These are phyloP conservation scores for Sclerodermus sp. DNA, from an alignment of 2,888 invertebrate species.

Conservation along the genomic window DNA sequence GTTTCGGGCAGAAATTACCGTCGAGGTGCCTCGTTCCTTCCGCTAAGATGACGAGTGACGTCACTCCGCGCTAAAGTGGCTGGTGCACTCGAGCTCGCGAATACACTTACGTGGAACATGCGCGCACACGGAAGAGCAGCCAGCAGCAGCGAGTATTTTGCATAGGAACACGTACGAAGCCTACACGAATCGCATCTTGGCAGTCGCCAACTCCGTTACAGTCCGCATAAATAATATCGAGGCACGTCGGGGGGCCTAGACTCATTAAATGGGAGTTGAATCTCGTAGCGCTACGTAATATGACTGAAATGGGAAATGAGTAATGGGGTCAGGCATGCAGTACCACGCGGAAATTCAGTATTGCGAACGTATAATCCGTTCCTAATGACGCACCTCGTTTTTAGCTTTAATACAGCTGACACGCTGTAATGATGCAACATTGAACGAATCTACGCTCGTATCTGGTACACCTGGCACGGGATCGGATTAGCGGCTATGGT, in stretches of 20 bases:
- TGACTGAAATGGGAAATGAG: constrained; percentile 32
- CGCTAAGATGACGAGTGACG: no score
- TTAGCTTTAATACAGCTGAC: constrained; percentile 37
- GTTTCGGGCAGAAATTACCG: no score
- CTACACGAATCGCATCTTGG: neutral
- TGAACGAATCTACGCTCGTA: no score
- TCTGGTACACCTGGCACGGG: no score
- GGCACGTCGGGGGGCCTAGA: constrained; percentile 14
- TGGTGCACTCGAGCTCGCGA: no score
- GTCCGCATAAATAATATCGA: constrained; percentile 32
- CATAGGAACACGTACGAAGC: neutral
- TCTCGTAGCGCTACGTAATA: constrained; percentile 28
- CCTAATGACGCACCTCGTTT: constrained; percentile 39
- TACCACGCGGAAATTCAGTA: constrained; percentile 19
- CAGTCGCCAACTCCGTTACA: neutral
- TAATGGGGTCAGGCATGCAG: constrained; percentile 27
- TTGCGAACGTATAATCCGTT: constrained; percentile 35
- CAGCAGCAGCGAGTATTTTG: no score
- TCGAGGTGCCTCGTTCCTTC: no score
- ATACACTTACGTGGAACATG: no score
- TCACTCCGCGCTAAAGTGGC: no score
- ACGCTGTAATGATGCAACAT: constrained; percentile 8
- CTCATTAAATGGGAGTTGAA: constrained; percentile 35
- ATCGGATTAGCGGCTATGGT: constrained; percentile 6
- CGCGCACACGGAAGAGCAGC: no score